Evolutionary conservation across 2,888 invertebrate species (phyloP), one percentile per base, ranked within the genome.

Genomic region (Tricholauxania praeusta): DNA sequence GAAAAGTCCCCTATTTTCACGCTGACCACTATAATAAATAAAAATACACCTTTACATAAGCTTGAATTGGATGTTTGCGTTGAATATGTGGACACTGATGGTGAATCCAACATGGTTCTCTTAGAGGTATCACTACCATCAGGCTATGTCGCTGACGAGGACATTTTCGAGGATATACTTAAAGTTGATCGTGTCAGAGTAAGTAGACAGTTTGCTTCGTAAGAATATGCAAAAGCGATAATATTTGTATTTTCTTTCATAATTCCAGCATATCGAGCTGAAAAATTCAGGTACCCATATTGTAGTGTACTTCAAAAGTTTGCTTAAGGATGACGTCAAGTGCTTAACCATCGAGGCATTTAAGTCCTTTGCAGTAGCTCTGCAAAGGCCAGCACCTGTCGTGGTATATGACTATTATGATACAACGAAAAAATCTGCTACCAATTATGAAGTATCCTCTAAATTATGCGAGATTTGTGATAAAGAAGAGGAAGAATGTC

Each of bases 381-480:
- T 93, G 64, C 96, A 97, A 82, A 94, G 94, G 74, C 94, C 96
- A 19, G 95, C 94, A 28, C 91, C 94, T 78, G 94, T 97, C 78
- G 91, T 93, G 39, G 91, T 98, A 66, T 93, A 93, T 78, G 98
- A 98, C 85, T 95, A 98, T 80, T 98, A 97, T 82, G 97, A 98
- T 85, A 94, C 93, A 78, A 93, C 78, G 48, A 82, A 83, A 73
- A 84, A 82, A 73, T 84, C 83, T 19, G 85, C 84, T 28, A 80
- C 80, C 4, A 86, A 80, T 69, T 84, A 86, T 76, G 77, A 80
- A 14, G 76, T 83, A 57, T 79, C 76, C 1, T 81, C 84, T 0
- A 82, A 88, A 88, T 88, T 93, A 48, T 95, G 95, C 85, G 94
- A 95, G 87, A 92, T 95, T 82, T 96, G 95, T 83, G 93, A 94